A percentile compares a stretch with the other conserved stretches of the same genome.
phyloP scores from a whole-genome alignment of 2,888 invertebrate species.

The Eumacrocentrus americanus region DNA sequence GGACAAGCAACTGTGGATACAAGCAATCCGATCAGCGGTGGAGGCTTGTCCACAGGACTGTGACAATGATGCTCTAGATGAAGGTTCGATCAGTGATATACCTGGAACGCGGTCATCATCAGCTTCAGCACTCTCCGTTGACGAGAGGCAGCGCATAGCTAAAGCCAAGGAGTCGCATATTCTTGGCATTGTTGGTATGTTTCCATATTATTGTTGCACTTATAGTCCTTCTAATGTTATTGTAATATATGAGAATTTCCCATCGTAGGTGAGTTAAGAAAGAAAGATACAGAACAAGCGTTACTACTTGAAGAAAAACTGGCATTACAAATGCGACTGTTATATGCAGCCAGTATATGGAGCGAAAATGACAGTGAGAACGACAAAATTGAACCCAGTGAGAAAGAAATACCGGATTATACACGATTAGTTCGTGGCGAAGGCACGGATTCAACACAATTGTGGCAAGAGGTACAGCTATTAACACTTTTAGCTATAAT shows the following conservation, averaged over 20 bases:
- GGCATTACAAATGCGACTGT: constrained; percentile 78
- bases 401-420: constrained; percentile 69
- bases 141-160: constrained; percentile 78
- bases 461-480: constrained; percentile 82
- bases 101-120: constrained; percentile 52
- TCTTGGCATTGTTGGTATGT: constrained; percentile 79
- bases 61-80: constrained; percentile 67
- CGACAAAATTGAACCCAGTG: constrained; percentile 45
- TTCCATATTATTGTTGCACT: neutral
- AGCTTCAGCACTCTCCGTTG: constrained; percentile 64
- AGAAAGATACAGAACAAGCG: constrained; percentile 88
- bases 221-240: no score
- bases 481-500: no score
- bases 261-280: constrained; percentile 76
- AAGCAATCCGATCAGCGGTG: constrained; percentile 84
- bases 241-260: no score
- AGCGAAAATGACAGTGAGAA: constrained; percentile 53
- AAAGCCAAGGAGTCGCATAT: constrained; percentile 82
- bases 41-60: constrained; percentile 84
- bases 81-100: constrained; percentile 42
- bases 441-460: constrained; percentile 75
- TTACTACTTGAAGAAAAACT: constrained; percentile 87
- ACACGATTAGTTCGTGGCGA: constrained; percentile 76
- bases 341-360: constrained; percentile 69
- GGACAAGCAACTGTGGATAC: constrained; percentile 90